phyloP scores from a whole-genome alignment of 1,140 invertebrate species.

The Mya arenaria region DNA sequence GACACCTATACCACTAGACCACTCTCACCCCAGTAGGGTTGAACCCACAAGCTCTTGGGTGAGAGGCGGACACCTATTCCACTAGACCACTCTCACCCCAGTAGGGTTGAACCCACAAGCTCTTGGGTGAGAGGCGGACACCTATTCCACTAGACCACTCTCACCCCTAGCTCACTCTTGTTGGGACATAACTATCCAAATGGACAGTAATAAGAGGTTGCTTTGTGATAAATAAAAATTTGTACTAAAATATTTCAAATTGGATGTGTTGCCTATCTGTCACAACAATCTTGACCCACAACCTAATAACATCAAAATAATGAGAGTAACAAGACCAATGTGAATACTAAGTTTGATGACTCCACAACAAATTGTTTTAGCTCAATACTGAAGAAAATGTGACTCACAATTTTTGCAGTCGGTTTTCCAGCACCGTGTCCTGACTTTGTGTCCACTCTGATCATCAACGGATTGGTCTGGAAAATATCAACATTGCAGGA shows the following conservation, averaged over 20 bases:
- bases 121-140: too few species aligned
- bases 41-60: too few species aligned
- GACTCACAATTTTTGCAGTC: constrained; percentile 92
- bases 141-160: too few species aligned
- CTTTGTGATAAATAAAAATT: too few species aligned
- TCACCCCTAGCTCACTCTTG: too few species aligned
- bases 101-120: too few species aligned
- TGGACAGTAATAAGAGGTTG: too few species aligned
- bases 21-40: too few species aligned
- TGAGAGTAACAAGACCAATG: background rate
- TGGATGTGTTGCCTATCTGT: background rate
- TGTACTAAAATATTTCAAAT: background rate
- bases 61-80: too few species aligned
- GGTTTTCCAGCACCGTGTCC: constrained; percentile 98
- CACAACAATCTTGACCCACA: background rate
- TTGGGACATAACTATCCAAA: too few species aligned
- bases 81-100: too few species aligned
- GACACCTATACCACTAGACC: too few species aligned
- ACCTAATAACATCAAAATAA: background rate
- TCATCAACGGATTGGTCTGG: constrained; percentile 94
- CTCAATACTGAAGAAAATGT: background rate
- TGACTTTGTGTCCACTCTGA: constrained; percentile 95
- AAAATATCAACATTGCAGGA: constrained; percentile 43
- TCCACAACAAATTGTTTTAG: background rate
- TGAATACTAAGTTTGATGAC: background rate